Evolutionary conservation across 1,140 invertebrate species (phyloP).

Genomic region (Antheraea mylitta): DNA sequence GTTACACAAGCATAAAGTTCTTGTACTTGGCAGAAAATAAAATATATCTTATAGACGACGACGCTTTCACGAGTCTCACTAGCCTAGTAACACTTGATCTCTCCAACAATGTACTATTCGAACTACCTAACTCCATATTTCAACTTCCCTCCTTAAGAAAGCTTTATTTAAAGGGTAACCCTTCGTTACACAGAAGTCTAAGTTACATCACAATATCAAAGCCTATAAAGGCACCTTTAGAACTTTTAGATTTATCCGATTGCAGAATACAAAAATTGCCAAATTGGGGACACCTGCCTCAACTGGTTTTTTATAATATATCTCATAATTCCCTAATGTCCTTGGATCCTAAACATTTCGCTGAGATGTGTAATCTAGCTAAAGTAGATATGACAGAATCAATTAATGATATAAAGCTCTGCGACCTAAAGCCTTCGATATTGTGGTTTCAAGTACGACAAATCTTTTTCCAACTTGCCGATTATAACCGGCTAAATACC

Average conservation of each 20-base stretch:
- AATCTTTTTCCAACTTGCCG: slow-evolving; percentile 56
- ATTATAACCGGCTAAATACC: slow-evolving; percentile 59
- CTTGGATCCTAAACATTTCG: slow-evolving; percentile 54
- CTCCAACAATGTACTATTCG: slow-evolving; percentile 76
- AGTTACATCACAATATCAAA: slow-evolving; percentile 65
- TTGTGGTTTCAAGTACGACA: slow-evolving; percentile 61
- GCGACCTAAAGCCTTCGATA: slow-evolving; percentile 55
- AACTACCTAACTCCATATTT: slow-evolving; percentile 78
- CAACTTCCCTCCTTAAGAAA: slow-evolving; percentile 79
- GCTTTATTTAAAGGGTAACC: slow-evolving; percentile 80
- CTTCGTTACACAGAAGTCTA: slow-evolving; percentile 63
- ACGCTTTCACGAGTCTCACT: slow-evolving; percentile 76
- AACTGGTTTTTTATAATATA: slow-evolving; percentile 66
- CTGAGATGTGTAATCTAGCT: slow-evolving; percentile 64
- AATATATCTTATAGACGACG: slow-evolving; percentile 79
- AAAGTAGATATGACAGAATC: slow-evolving; percentile 68
- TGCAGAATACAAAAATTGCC: slow-evolving; percentile 76
- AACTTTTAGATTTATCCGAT: slow-evolving; percentile 79
- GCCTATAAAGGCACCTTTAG: slow-evolving; percentile 78
- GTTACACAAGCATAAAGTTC: slow-evolving; percentile 79
- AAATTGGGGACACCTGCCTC: slow-evolving; percentile 77
- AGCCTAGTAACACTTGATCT: slow-evolving; percentile 79
- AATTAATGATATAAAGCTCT: slow-evolving; percentile 50
- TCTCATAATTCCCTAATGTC: slow-evolving; percentile 63
- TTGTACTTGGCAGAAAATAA: slow-evolving; percentile 82